These are phyloP conservation scores for Stenodema calcarata DNA, from an alignment of 2,888 invertebrate genomes.

Conservation along the genomic window DNA sequence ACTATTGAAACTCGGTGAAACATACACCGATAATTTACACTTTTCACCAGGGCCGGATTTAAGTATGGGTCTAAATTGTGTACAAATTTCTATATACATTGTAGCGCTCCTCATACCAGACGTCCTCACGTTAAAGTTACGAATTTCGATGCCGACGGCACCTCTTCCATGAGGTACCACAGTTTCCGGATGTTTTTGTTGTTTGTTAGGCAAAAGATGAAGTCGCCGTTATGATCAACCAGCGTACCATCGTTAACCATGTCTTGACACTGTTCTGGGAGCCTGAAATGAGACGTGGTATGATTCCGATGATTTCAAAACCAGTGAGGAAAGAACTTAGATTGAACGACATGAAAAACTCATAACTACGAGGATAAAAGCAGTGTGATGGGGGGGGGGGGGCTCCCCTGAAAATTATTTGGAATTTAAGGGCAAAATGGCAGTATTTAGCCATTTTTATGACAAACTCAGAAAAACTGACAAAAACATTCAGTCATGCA, in stretches of 20 bases:
- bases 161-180: slow-evolving; percentile 24
- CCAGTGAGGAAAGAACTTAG: too few species aligned
- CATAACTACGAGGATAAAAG: too few species aligned
- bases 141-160: neutral
- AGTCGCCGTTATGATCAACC: neutral
- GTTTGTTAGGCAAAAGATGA: slow-evolving; percentile 49
- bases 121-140: neutral
- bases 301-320: too few species aligned
- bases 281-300: neutral
- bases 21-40: too few species aligned
- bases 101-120: neutral
- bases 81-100: neutral
- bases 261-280: neutral
- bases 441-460: too few species aligned
- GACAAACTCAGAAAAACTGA: too few species aligned
- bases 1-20: too few species aligned
- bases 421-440: too few species aligned
- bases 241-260: slow-evolving; percentile 6
- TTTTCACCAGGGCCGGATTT: neutral
- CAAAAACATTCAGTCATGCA: too few species aligned
- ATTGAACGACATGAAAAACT: too few species aligned
- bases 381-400: too few species aligned
- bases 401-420: too few species aligned
- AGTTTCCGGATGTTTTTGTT: slow-evolving; percentile 38
- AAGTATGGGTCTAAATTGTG: neutral